Conservation (phyloP, 2,888 invertebrate genomes). For the Volucella inanis region DNA sequence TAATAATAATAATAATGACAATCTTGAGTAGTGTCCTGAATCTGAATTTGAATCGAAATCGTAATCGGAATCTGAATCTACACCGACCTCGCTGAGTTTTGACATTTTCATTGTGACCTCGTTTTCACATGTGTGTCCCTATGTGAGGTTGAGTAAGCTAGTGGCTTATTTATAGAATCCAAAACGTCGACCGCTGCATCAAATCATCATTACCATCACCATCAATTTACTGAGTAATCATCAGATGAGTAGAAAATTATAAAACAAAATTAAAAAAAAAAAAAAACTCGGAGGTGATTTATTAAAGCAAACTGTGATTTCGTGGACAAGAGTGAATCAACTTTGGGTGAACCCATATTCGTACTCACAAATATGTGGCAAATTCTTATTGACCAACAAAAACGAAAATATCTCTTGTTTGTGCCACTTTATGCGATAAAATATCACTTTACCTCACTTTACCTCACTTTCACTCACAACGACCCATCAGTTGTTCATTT, state of each 20-base stretch:
- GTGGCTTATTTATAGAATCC: slow-evolving; percentile 56
- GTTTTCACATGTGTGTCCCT: slow-evolving; percentile 44
- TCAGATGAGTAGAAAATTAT: slow-evolving; percentile 4
- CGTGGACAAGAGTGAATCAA: slow-evolving; percentile 50
- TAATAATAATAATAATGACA: too few species aligned
- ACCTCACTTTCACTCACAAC: slow-evolving; percentile 48
- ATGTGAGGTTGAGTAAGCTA: slow-evolving; percentile 19
- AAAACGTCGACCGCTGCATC: not conserved
- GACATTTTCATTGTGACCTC: slow-evolving; percentile 46
- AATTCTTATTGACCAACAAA: slow-evolving; percentile 3
- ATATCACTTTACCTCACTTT: slow-evolving; percentile 61
- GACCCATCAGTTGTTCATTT: slow-evolving; percentile 49
- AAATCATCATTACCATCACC: slow-evolving; percentile 17
- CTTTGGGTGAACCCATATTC: slow-evolving; percentile 45
- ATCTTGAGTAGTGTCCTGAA: slow-evolving; percentile 9
- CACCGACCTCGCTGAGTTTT: slow-evolving; percentile 9
- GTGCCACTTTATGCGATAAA: slow-evolving; percentile 14
- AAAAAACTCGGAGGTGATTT: slow-evolving; percentile 44
- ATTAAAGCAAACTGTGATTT: slow-evolving; percentile 49
- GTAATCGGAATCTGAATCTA: not conserved
- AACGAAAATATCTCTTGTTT: slow-evolving; percentile 36
- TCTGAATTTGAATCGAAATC: not conserved
- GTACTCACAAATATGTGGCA: slow-evolving; percentile 51
- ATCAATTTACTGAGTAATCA: slow-evolving; percentile 8
- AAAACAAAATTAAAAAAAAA: not conserved